Base-by-base conservation (phyloP, 2,888 invertebrate genomes). In the Eupelmus urozonus region DNA sequence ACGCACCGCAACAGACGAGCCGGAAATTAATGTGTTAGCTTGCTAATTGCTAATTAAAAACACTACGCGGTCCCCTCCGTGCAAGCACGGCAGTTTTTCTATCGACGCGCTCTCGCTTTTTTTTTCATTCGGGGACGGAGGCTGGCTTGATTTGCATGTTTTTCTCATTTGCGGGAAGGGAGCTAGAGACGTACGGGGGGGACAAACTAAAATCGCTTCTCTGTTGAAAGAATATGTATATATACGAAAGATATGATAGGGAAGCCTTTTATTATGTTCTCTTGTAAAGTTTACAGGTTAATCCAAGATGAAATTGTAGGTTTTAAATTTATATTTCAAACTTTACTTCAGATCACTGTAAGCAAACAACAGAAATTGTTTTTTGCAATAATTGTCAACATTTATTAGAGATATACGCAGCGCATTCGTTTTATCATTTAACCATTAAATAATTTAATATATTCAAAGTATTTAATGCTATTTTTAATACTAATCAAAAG, bases 41-140 rank as follows among this genome's bases (percentile, higher is more conserved):
- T 84, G 85, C 86, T 89, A 89, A 89, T 89, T 89, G 88, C 87
- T 88, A 87, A 89, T 89, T 89, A 89, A 89, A 89, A 89, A 89
- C 84, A 86, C 84, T 84, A 81, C 76, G 73, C 79, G 63, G 42
- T 67, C 73, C n/a, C n/a, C n/a, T n/a, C n/a, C n/a, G n/a, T n/a
- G n/a, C n/a, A n/a, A n/a, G n/a, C n/a, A n/a, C 16, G 45, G 7
- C 59, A 13, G 23, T 25, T 23, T 42, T 20, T 16, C 55, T 16
- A 34, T 69, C 57, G 1, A n/a, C 16, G 13, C 65, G 25, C 72
- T 53, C 25, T 34, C 49, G 49, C 29, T 45, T 16, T 45, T 16
- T 45, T 45, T 45, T 45, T 45, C 2, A 13, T 45, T 34, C 34
- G 16, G 16, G 2, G 5, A 0, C 2, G 45, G 7, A 29, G 11